phyloP scores from a whole-genome alignment of 2,888 invertebrate genomes.

The Beris morrisii region DNA sequence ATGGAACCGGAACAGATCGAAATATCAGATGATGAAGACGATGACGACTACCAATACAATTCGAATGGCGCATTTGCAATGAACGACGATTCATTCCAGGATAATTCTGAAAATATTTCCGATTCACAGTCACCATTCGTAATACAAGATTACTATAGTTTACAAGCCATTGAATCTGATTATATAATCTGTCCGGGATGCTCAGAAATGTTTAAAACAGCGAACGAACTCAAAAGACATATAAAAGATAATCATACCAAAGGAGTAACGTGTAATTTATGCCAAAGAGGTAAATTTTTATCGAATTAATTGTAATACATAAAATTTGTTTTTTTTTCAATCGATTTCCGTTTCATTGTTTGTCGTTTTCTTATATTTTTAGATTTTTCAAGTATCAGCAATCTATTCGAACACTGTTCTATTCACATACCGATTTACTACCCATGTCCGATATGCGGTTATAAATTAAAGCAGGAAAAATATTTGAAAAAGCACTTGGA shows the following conservation, averaged over 20 bases:
- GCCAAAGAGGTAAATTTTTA: constrained; percentile 26
- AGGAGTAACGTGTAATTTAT: constrained; percentile 23
- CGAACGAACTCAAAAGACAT: constrained; percentile 16
- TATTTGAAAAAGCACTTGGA: constrained; percentile 53
- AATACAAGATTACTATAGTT: constrained; percentile 13
- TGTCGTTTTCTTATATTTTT: not conserved
- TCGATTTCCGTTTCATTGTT: too few species aligned
- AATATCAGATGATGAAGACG: constrained; percentile 20
- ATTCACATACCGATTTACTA: constrained; percentile 24
- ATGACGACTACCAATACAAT: constrained; percentile 15
- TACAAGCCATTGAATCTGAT: constrained; percentile 21
- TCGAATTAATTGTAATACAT: not conserved
- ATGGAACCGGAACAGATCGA: constrained; percentile 24
- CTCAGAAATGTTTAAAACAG: constrained; percentile 15
- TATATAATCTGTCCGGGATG: constrained; percentile 17
- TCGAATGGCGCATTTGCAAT: constrained; percentile 20
- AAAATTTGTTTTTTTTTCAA: not conserved
- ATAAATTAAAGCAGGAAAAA: constrained; percentile 48
- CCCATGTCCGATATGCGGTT: constrained; percentile 27
- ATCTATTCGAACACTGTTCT: constrained; percentile 24
- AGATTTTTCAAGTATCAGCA: constrained; percentile 26
- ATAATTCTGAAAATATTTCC: constrained; percentile 19
- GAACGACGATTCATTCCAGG: constrained; percentile 24
- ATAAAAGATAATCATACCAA: constrained; percentile 23
- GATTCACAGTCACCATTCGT: constrained; percentile 25